A percentile compares a stretch with the other conserved stretches of the same genome.
Evolutionary conservation across 2,888 invertebrate genomes (phyloP).

Genomic region (Monochamus alternatus): DNA sequence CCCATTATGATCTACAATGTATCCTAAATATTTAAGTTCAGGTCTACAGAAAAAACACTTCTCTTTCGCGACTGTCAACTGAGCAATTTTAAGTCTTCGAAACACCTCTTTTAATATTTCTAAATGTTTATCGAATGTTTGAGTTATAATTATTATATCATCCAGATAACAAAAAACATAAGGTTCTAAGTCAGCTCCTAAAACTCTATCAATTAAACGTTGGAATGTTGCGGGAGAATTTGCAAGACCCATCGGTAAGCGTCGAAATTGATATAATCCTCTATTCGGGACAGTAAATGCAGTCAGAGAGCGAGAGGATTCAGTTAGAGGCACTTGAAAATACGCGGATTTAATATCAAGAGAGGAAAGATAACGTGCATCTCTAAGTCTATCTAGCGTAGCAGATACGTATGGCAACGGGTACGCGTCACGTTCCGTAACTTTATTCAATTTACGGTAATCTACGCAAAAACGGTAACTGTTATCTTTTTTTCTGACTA

Average conservation of each 20-base stretch:
- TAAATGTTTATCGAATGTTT: constrained; percentile 49
- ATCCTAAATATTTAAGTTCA: constrained; percentile 38
- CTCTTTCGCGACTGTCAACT: constrained; percentile 45
- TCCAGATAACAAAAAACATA: constrained; percentile 55
- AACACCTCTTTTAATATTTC: constrained; percentile 51
- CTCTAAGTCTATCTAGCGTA: constrained; percentile 26
- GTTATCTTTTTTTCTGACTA: constrained; percentile 31
- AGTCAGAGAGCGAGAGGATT: constrained; percentile 40
- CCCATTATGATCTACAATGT: constrained; percentile 9
- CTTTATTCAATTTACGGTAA: constrained; percentile 16
- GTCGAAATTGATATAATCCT: constrained; percentile 50
- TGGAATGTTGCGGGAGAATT: constrained; percentile 57
- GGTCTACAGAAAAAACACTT: constrained; percentile 58
- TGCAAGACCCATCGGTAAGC: constrained; percentile 56
- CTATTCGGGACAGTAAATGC: constrained; percentile 56
- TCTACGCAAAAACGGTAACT: too few species aligned
- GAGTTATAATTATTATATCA: constrained; percentile 52
- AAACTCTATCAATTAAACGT: constrained; percentile 48
- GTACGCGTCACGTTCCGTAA: constrained; percentile 25
- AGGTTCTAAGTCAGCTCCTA: constrained; percentile 55
- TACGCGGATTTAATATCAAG: constrained; percentile 11
- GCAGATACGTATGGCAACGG: constrained; percentile 20
- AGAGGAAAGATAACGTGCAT: constrained; percentile 21
- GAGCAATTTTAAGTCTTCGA: constrained; percentile 46
- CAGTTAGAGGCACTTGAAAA: constrained; percentile 18